Evolutionary conservation across 2,113 vertebrate genomes (phyloP).

Genomic region (Nothocercus julius): DNA sequence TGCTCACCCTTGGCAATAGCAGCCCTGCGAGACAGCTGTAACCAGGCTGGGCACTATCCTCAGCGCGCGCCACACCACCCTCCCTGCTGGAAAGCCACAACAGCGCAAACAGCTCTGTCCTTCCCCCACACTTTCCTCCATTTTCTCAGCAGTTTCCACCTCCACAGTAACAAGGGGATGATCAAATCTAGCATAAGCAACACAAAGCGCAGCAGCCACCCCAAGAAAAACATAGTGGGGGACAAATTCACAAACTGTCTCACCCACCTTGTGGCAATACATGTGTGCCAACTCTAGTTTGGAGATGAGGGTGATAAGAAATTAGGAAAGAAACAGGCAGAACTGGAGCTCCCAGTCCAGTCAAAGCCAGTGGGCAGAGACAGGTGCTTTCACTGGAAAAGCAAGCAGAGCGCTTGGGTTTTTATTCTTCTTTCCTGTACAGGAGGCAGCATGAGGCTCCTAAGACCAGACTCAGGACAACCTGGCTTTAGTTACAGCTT

Average conservation of each 20-base stretch:
- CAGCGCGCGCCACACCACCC: not conserved
- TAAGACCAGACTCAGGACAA: not conserved
- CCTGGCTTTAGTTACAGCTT: not conserved
- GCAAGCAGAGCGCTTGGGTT: no score
- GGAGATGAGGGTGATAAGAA: not conserved
- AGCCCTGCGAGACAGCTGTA: not conserved
- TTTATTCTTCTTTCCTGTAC: not conserved
- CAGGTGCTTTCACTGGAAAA: not conserved
- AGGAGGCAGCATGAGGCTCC: not conserved
- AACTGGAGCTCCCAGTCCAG: not conserved
- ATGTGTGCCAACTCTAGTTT: not conserved
- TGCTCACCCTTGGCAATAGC: accelerated
- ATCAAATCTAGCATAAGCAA: not conserved
- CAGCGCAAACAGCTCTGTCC: not conserved
- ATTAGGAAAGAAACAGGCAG: not conserved
- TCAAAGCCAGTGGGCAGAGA: not conserved
- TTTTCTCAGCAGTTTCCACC: not conserved
- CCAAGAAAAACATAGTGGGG: accelerated
- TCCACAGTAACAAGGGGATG: not conserved
- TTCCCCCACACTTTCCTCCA: not conserved
- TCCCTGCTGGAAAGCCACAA: not conserved
- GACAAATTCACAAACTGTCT: not conserved
- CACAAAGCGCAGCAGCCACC: accelerated
- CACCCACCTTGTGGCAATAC: not conserved
- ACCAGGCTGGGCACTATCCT: not conserved